phyloP scores from a whole-genome alignment of 2,888 invertebrate species.

The Lasioglossum zephyrum region DNA sequence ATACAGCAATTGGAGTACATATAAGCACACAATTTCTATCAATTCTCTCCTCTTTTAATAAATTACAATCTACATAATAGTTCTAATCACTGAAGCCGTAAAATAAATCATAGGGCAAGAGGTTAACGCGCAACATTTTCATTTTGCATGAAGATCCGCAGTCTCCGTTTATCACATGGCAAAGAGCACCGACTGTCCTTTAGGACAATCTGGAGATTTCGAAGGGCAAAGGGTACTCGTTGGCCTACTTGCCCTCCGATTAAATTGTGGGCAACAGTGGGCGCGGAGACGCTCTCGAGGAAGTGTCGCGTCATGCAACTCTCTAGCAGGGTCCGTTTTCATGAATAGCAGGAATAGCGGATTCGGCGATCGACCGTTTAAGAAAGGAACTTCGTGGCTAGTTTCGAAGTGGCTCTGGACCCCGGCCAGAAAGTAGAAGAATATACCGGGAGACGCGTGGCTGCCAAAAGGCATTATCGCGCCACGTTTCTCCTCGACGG shows the following conservation, averaged over 20 bases:
- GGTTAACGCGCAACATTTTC: too few relatives aligned
- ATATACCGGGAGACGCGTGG: conserved; percentile 30
- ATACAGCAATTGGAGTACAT: too few relatives aligned
- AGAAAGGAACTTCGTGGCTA: conserved; percentile 36
- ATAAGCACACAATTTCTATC: too few relatives aligned
- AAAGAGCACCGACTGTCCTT: neutral
- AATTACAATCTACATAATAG: too few relatives aligned
- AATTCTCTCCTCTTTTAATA: too few relatives aligned
- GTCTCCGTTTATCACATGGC: neutral
- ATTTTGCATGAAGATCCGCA: too few relatives aligned
- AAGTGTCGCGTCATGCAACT: neutral
- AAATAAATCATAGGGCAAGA: too few relatives aligned
- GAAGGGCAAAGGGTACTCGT: neutral
- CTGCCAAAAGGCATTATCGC: conserved; percentile 53
- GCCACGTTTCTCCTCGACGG: conserved; percentile 20
- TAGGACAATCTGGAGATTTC: neutral
- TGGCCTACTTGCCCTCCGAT: neutral
- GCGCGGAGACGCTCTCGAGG: neutral
- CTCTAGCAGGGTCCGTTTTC: neutral
- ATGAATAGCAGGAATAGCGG: conserved; percentile 15
- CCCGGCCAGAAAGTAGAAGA: conserved; percentile 34
- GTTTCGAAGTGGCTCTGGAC: conserved; percentile 45
- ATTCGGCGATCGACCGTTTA: conserved; percentile 35
- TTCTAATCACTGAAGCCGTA: too few relatives aligned
- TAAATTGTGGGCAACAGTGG: neutral